These are phyloP conservation scores for Mya arenaria DNA, from an alignment of 1,140 invertebrate species.

Conservation along the genomic window DNA sequence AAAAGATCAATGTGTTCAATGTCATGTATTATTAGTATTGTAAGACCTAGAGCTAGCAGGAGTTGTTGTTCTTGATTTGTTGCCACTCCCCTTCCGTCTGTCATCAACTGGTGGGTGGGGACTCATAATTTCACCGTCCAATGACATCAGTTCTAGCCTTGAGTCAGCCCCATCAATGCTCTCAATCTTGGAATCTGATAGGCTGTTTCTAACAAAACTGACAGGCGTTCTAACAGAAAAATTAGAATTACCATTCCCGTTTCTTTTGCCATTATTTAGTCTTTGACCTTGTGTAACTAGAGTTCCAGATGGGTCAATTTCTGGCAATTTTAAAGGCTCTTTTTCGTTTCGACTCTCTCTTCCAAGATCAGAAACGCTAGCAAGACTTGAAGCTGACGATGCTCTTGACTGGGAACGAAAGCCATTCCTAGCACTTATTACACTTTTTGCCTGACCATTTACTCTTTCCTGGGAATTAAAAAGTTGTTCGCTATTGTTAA, in stretches of 20 bases:
- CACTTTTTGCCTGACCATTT: not conserved
- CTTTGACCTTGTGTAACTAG: constrained; percentile 49
- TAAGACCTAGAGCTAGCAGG: not conserved
- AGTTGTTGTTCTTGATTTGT: constrained; percentile 35
- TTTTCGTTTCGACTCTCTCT: constrained; percentile 16
- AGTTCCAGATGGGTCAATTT: constrained; percentile 50
- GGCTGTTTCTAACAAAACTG: constrained; percentile 26
- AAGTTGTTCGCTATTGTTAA: not conserved
- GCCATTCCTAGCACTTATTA: constrained; percentile 31
- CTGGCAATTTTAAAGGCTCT: constrained; percentile 35
- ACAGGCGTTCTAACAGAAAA: constrained; percentile 9
- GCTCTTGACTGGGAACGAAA: constrained; percentile 1
- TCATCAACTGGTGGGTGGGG: constrained; percentile 30
- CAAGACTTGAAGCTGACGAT: constrained; percentile 35
- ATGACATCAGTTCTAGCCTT: constrained; percentile 28
- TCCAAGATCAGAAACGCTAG: constrained; percentile 19
- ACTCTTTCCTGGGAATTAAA: not conserved
- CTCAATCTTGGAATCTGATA: constrained; percentile 17
- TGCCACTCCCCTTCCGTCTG: constrained; percentile 30
- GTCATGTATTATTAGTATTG: too few relatives aligned
- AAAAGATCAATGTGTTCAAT: too few relatives aligned
- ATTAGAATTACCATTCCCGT: not conserved
- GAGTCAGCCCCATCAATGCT: constrained; percentile 12
- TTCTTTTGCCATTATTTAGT: constrained; percentile 26
- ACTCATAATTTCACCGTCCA: constrained; percentile 44